Conservation (phyloP, 2,113 vertebrate species). For the Colaptes auratus region DNA sequence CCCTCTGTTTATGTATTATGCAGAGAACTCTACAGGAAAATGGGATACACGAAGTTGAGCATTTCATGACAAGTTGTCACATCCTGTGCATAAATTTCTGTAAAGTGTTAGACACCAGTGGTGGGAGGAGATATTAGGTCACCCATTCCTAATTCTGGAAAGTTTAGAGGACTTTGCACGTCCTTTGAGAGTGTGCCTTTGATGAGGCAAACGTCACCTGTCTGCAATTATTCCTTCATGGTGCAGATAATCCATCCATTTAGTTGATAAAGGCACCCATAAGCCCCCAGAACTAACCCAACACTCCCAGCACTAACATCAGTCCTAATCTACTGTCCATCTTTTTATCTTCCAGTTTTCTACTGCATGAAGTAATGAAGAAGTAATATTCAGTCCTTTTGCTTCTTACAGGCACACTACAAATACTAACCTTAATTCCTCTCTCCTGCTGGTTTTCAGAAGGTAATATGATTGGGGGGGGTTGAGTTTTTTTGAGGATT, state of each 20-base stretch:
- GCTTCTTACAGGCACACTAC: slow-evolving; percentile 2
- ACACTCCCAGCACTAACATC: neutral
- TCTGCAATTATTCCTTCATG: slow-evolving; percentile 16
- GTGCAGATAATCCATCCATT: neutral
- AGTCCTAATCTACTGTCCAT: neutral
- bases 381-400: neutral
- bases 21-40: slow-evolving; percentile 48
- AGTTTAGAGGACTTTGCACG: slow-evolving; percentile 28
- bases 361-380: neutral
- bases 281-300: neutral
- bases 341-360: neutral
- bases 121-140: slow-evolving; percentile 49
- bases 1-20: slow-evolving; percentile 61
- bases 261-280: neutral
- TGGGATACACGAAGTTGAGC: slow-evolving; percentile 54
- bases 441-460: slow-evolving; percentile 2
- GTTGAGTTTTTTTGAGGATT: neutral
- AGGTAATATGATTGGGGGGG: neutral
- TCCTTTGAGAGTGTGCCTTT: slow-evolving; percentile 2
- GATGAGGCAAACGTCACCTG: slow-evolving; percentile 4
- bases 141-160: slow-evolving; percentile 27
- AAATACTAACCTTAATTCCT: slow-evolving; percentile 58
- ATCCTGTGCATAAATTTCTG: slow-evolving; percentile 64
- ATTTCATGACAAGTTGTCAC: slow-evolving; percentile 61
- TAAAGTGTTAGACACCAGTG: slow-evolving; percentile 37